Evolutionary conservation across 2,113 vertebrate genomes (phyloP).

Genomic region (Corythornis cristatus): DNA sequence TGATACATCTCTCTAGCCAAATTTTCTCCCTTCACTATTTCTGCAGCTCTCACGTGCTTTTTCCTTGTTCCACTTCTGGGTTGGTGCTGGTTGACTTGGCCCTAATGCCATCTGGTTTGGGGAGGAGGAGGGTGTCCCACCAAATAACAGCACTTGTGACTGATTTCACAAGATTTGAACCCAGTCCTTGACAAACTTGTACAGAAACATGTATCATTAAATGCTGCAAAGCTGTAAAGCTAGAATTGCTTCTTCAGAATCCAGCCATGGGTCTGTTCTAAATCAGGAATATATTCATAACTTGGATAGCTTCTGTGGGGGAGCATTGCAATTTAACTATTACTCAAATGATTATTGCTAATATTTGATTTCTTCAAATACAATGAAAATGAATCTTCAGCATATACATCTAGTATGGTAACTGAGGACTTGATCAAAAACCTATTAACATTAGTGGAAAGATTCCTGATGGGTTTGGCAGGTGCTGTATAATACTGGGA

Average conservation of each 20-base stretch:
- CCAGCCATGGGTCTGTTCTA: not conserved
- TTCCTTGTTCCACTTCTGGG: accelerated
- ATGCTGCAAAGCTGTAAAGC: not conserved
- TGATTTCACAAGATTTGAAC: not conserved
- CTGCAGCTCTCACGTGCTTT: not conserved
- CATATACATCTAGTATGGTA: not conserved
- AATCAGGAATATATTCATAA: not conserved
- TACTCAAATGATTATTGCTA: not conserved
- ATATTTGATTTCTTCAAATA: not conserved
- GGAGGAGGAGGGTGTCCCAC: not conserved
- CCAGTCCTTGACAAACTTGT: not conserved
- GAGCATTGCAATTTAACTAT: not conserved
- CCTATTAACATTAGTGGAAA: not conserved
- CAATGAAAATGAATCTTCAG: not conserved
- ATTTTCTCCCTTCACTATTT: not conserved
- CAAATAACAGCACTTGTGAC: not conserved
- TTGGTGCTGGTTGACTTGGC: not conserved
- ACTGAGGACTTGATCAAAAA: not conserved
- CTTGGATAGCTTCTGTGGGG: not conserved
- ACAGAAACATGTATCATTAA: not conserved
- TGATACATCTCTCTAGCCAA: not conserved
- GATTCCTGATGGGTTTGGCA: not conserved
- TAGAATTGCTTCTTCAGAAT: not conserved
- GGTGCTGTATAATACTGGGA: not conserved
- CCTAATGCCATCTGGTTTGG: not conserved